phyloP scores from a whole-genome alignment of 2,888 invertebrate genomes.

The Caenorhabditis doughertyi region DNA sequence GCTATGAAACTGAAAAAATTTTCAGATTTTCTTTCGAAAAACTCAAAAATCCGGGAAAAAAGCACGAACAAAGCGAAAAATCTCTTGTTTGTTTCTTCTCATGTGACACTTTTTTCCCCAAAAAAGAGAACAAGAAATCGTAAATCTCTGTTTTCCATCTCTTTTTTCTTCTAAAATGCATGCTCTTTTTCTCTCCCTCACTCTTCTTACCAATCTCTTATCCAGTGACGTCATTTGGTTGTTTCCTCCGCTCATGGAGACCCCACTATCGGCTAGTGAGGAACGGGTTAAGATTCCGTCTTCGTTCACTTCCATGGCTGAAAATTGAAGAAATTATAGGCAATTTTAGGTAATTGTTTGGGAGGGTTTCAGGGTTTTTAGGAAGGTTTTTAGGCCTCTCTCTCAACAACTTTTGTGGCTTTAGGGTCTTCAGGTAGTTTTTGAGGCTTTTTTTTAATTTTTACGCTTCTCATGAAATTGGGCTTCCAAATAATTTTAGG shows the following conservation, averaged over 20 bases:
- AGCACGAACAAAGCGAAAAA: not conserved
- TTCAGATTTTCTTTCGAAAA: too few relatives aligned
- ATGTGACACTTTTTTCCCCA: not conserved
- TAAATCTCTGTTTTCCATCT: not conserved
- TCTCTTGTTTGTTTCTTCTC: not conserved
- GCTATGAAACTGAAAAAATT: too few relatives aligned
- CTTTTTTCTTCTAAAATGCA: not conserved
- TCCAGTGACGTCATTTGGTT: slow-evolving; percentile 58
- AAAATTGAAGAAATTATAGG: not conserved
- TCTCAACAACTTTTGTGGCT: too few relatives aligned
- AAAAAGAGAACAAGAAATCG: not conserved
- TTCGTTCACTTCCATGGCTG: slow-evolving; percentile 57
- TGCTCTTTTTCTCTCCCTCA: not conserved
- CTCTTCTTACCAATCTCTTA: slow-evolving; percentile 70
- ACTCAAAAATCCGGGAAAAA: not conserved
- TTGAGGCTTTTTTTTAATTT: too few relatives aligned
- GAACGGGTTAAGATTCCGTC: slow-evolving; percentile 67
- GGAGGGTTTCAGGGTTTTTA: too few relatives aligned
- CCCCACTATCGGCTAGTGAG: slow-evolving; percentile 68
- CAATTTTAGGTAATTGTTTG: too few relatives aligned
- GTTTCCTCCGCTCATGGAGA: slow-evolving; percentile 61
- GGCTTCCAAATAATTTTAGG: too few relatives aligned
- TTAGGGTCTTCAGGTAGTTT: too few relatives aligned
- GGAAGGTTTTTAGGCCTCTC: too few relatives aligned
- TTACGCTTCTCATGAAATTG: too few relatives aligned